Percentiles rank a stretch among this genome's conserved stretches.
phyloP scores from a whole-genome alignment of 1,140 invertebrate species.

The Brachionus paranguensis region DNA sequence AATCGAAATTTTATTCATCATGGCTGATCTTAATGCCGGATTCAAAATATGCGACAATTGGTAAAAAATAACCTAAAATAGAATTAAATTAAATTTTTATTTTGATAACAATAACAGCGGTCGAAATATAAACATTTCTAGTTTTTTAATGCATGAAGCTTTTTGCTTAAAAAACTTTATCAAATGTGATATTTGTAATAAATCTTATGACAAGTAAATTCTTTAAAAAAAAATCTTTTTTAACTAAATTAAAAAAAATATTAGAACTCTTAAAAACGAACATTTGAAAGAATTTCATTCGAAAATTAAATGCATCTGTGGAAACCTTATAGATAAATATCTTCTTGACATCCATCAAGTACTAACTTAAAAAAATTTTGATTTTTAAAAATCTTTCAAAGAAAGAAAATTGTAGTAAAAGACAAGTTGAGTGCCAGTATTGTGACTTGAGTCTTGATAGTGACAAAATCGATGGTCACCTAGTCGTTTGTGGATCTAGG shows the following conservation, averaged over 20 bases:
- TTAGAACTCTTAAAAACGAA: not conserved
- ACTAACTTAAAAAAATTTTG: not conserved
- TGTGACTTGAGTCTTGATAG: not conserved
- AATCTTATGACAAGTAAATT: slow-evolving; percentile 3
- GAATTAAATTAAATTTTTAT: not conserved
- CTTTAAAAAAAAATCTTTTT: not conserved
- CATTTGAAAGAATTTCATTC: slow-evolving; percentile 7
- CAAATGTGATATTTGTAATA: slow-evolving; percentile 1
- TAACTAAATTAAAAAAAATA: not conserved
- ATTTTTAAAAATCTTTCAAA: not conserved
- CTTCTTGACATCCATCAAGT: not conserved
- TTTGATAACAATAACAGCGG: not conserved
- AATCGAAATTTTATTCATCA: not conserved
- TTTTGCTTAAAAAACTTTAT: slow-evolving; percentile 19
- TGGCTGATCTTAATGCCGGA: not conserved
- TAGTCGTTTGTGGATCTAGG: not conserved
- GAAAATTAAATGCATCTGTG: not conserved
- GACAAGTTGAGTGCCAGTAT: not conserved
- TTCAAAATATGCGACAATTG: not conserved
- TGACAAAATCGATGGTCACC: not conserved
- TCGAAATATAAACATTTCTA: not conserved
- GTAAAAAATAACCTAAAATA: not conserved
- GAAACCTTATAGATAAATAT: not conserved
- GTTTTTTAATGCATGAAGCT: not conserved
- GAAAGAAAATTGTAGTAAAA: not conserved